These are phyloP conservation scores for Achatina immaculata DNA, from an alignment of 1,140 invertebrate species.

Conservation along the genomic window DNA sequence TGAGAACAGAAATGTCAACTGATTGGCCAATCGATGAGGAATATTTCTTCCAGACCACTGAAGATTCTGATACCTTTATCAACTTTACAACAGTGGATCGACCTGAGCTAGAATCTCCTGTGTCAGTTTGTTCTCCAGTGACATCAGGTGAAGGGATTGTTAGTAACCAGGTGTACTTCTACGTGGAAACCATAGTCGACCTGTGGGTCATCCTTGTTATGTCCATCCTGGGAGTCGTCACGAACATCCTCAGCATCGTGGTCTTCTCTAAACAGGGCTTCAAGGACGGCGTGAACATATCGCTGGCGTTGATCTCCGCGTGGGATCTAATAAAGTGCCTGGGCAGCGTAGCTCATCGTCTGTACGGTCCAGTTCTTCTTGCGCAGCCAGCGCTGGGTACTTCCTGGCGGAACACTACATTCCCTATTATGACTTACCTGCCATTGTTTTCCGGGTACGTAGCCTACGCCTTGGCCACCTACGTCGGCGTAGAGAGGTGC, in stretches of 20 bases:
- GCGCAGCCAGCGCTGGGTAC: neutral
- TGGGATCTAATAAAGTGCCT: slow-evolving; percentile 24
- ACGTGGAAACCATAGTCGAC: slow-evolving; percentile 7
- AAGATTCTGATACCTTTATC: no score
- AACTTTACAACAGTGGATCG: no score
- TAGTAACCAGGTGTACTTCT: neutral
- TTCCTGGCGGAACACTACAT: slow-evolving; percentile 9
- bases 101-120: neutral
- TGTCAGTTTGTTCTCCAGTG: no score
- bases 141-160: neutral
- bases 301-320: neutral
- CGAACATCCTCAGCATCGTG: slow-evolving; percentile 6
- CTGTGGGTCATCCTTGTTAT: neutral
- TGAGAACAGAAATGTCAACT: no score
- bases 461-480: slow-evolving; percentile 6
- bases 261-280: slow-evolving; percentile 25
- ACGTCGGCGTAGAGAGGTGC: slow-evolving; percentile 16
- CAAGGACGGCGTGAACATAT: slow-evolving; percentile 17
- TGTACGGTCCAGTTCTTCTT: neutral
- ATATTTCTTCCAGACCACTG: no score
- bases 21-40: no score
- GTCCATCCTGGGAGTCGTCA: slow-evolving; percentile 1
- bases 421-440: slow-evolving; percentile 1
- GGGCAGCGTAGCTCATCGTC: neutral
- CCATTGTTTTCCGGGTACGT: slow-evolving; percentile 26